These are phyloP conservation scores for Alviniconcha strummeri DNA, from an alignment of 2,888 invertebrate genomes.

Conservation along the genomic window DNA sequence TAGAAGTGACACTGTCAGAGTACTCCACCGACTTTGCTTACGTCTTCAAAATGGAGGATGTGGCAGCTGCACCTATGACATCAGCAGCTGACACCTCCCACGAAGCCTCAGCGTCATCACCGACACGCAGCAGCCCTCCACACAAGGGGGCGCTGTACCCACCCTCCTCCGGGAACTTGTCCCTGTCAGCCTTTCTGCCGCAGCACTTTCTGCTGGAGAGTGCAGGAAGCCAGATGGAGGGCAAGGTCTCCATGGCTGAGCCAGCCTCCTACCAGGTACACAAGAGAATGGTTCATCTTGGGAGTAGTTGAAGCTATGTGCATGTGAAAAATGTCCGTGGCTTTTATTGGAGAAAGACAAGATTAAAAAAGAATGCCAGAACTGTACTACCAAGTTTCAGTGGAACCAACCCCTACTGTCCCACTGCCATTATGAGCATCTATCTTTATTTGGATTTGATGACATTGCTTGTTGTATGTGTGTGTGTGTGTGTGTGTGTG, in stretches of 20 bases:
- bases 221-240: conserved; percentile 28
- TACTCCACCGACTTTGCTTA: conserved; percentile 26
- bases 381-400: too few species aligned
- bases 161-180: neutral
- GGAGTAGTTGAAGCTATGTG: neutral
- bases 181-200: neutral
- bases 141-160: too few species aligned
- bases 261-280: conserved; percentile 43
- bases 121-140: too few species aligned
- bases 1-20: conserved; percentile 3
- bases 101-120: too few species aligned
- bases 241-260: conserved; percentile 17
- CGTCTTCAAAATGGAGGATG: conserved; percentile 28
- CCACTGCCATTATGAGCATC: too few species aligned
- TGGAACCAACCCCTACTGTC: too few species aligned
- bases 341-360: too few species aligned
- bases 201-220: conserved; percentile 30
- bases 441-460: too few species aligned
- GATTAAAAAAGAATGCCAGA: too few species aligned
- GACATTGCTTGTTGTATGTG: neutral
- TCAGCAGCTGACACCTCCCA: neutral
- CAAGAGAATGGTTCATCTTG: neutral
- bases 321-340: neutral
- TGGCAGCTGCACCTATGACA: neutral
- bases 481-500: conserved; percentile 9